Base-by-base conservation (phyloP, 2,113 vertebrate species). In the Oryzias celebensis region DNA sequence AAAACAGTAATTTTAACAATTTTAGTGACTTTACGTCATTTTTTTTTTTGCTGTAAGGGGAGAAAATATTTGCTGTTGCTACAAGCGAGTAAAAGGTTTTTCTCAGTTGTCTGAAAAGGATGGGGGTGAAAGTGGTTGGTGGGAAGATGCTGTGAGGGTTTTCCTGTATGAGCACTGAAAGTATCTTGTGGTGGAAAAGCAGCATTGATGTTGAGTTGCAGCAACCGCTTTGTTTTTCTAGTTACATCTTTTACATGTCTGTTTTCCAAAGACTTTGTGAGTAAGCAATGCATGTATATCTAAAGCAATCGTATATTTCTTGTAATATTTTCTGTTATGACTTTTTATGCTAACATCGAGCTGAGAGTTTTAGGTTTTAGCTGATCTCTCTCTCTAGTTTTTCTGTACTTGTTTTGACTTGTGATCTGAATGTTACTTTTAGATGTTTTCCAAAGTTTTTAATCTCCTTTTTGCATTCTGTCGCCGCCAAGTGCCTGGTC, bases 401-500 rank as follows among this genome's bases (percentile, higher is more conserved):
- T 31, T 13, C 15, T 36, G 14, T 24, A 46, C 4, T 58, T 57
- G 5, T 45, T 31, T 4, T 44, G 45, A 18, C 18, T 54, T 23
- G n/a, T 7, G 16, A 16, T 3, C 7, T 44, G 7, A 49, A 8
- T 20, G 17, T 28, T 8, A 50, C 18, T 72, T 36, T 36, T 36
- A 36, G 36, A 36, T 8, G 65, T 24, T 47, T 1, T 62, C 57
- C 48, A 80, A 71, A 74, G 51, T 28, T 73, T 68, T 50, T 10
- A 42, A 41, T 51, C 49, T 68, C 41, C 68, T 45, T 70, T 71
- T 65, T n/a, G 65, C 62, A 78, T 73, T 58, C 68, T 51, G 47
- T 74, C 54, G 78, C 65, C 54, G 20, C 61, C 57, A 88, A 90
- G 87, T 90, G 86, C 89, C 89, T 90, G 83, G 67, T 77, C n/a